These are phyloP conservation scores for Xenopus petersii DNA, from an alignment of 2,797 vertebrate genomes.

Conservation along the genomic window DNA sequence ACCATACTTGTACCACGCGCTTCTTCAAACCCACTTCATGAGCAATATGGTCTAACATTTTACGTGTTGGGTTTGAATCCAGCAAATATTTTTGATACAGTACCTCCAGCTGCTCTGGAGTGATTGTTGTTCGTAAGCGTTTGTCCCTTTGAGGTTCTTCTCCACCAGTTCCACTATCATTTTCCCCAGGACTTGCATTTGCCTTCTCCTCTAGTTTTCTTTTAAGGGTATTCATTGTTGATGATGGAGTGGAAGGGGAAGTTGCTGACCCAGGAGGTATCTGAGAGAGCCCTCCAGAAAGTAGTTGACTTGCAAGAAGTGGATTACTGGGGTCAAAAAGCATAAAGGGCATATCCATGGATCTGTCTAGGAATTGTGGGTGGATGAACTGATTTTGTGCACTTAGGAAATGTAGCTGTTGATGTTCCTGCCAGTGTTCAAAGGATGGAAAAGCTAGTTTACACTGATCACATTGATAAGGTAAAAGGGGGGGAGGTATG, in stretches of 20 bases:
- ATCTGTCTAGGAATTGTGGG: conserved; percentile 91
- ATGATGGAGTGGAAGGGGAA: conserved; percentile 93
- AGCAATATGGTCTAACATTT: conserved; percentile 98
- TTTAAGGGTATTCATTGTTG: conserved; percentile 95
- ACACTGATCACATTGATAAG: conserved; percentile 98
- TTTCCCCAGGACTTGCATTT: conserved; percentile 93
- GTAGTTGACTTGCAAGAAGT: conserved; percentile 89
- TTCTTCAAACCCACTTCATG: conserved; percentile 98
- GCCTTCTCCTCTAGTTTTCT: conserved; percentile 98
- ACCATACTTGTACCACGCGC: conserved; percentile 98
- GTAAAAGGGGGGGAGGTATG: conserved; percentile 91
- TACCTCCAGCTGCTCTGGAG: conserved; percentile 95
- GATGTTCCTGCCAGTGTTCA: conserved; percentile 98
- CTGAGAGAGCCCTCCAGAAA: conserved; percentile 91
- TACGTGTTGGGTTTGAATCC: conserved; percentile 96
- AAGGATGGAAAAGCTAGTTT: conserved; percentile 96
- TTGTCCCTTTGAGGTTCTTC: conserved; percentile 98
- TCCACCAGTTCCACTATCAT: conserved; percentile 92
- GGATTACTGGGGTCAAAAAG: conserved; percentile 97
- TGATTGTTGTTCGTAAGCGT: conserved; percentile 94
- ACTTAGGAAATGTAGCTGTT: conserved; percentile 96
- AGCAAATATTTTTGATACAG: conserved; percentile 98
- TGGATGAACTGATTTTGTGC: conserved; percentile 98
- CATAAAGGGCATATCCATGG: conserved; percentile 98
- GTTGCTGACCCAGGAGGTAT: conserved; percentile 92